phyloP scores from a whole-genome alignment of 2,113 vertebrate species.

The Malaclemys terrapin region DNA sequence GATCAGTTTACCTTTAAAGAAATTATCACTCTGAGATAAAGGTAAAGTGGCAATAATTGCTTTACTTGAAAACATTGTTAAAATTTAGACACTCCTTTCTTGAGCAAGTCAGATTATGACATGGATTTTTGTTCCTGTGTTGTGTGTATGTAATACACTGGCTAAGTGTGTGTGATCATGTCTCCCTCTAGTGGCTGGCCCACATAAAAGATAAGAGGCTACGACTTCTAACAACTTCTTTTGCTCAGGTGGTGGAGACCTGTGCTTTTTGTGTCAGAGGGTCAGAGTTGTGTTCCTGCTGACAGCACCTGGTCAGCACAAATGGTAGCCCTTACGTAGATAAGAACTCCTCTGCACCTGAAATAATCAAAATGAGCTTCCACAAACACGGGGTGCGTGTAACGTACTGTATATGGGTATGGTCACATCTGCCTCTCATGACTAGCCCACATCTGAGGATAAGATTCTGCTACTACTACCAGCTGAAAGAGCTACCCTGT shows the following conservation, averaged over 20 bases:
- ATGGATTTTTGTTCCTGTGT: not conserved
- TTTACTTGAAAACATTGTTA: constrained; percentile 17
- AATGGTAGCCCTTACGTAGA: not conserved
- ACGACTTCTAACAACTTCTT: not conserved
- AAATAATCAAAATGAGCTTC: not conserved
- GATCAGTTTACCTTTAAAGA: not conserved
- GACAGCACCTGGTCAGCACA: not conserved
- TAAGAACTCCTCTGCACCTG: not conserved
- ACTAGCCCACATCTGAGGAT: not conserved
- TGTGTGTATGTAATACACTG: not conserved
- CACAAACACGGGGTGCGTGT: not conserved
- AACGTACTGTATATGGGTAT: not conserved
- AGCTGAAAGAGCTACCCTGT: not conserved
- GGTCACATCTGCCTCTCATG: not conserved
- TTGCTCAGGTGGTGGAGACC: not conserved
- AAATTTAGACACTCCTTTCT: not conserved
- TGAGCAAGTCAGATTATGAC: not conserved
- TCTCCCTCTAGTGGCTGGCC: not conserved
- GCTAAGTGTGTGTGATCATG: not conserved
- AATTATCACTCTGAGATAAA: not conserved
- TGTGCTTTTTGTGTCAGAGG: not conserved
- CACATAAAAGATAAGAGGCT: not conserved
- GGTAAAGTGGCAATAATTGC: not conserved
- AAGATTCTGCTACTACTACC: not conserved
- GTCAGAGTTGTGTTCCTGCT: not conserved